Percentiles rank a stretch among this genome's conserved stretches.
Conservation (phyloP, 64 coral and sea anemone species). For the Montipora efflorescens region DNA sequence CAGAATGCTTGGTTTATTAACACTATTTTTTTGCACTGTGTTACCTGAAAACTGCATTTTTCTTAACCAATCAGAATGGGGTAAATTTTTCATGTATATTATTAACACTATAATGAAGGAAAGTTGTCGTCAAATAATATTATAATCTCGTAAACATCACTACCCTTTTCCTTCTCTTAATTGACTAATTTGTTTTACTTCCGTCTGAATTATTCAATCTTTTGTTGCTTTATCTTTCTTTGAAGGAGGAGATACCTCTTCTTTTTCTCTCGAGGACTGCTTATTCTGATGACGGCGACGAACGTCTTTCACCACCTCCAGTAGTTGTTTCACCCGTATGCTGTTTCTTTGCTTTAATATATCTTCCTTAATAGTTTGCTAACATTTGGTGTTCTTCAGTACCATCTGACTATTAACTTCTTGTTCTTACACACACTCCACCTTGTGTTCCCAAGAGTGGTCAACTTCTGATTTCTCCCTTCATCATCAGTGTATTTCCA, state of each 20-base stretch:
- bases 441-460: not conserved
- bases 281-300: not conserved
- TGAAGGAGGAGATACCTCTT: conserved; percentile 37
- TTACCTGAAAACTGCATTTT: too few species aligned
- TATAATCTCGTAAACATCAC: too few species aligned
- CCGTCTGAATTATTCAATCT: not conserved
- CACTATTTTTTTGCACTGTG: too few species aligned
- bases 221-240: conserved; percentile 12
- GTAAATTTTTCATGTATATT: too few species aligned
- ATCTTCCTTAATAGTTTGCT: not conserved
- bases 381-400: not conserved
- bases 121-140: too few species aligned
- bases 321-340: conserved; percentile 16
- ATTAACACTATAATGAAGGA: too few species aligned
- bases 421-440: not conserved
- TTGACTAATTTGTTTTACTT: not conserved
- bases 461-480: not conserved
- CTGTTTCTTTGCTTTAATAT: not conserved
- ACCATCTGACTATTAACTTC: not conserved
- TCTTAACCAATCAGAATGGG: too few species aligned
- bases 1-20: too few species aligned
- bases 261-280: conserved; percentile 26
- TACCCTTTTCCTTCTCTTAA: not conserved
- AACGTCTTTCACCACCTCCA: not conserved
- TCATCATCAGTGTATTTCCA: not conserved